Evolutionary conservation across 1,140 invertebrate species (phyloP).

Genomic region (Atta texana): DNA sequence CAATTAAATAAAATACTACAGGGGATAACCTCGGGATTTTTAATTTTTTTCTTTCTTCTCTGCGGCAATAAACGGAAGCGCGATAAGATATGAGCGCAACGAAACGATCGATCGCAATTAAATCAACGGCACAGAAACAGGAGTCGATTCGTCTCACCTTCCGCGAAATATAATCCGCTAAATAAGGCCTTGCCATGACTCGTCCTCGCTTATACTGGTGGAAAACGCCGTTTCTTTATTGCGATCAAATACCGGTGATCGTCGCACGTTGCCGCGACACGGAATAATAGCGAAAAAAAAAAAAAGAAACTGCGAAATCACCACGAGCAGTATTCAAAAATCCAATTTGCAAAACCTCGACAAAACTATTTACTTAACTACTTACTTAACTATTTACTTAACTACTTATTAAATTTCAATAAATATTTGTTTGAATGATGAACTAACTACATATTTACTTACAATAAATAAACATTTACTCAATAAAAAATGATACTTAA

Average conservation of each 20-base stretch:
- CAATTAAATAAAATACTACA: conserved; percentile 28
- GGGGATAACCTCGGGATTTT: too few relatives aligned
- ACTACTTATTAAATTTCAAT: too few relatives aligned
- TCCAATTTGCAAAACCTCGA: not conserved
- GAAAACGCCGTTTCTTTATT: not conserved
- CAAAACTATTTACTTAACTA: too few relatives aligned
- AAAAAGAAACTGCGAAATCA: not conserved
- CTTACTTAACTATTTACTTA: too few relatives aligned
- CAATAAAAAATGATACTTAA: too few relatives aligned
- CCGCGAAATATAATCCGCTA: conserved; percentile 29
- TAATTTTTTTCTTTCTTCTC: not conserved
- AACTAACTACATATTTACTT: too few relatives aligned
- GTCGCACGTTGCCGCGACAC: not conserved
- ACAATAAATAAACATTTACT: too few relatives aligned
- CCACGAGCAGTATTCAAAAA: too few relatives aligned
- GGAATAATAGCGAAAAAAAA: not conserved
- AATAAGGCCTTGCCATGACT: conserved; percentile 10
- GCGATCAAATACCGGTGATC: not conserved
- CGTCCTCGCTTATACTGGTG: not conserved
- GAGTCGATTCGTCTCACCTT: conserved; percentile 54
- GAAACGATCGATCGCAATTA: conserved; percentile 55
- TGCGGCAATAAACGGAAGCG: not conserved
- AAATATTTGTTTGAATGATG: too few relatives aligned
- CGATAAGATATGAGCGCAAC: conserved; percentile 51
- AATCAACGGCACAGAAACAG: conserved; percentile 27